Base-by-base conservation (phyloP, 2,888 invertebrate genomes). In the Watsonalla cultraria region DNA sequence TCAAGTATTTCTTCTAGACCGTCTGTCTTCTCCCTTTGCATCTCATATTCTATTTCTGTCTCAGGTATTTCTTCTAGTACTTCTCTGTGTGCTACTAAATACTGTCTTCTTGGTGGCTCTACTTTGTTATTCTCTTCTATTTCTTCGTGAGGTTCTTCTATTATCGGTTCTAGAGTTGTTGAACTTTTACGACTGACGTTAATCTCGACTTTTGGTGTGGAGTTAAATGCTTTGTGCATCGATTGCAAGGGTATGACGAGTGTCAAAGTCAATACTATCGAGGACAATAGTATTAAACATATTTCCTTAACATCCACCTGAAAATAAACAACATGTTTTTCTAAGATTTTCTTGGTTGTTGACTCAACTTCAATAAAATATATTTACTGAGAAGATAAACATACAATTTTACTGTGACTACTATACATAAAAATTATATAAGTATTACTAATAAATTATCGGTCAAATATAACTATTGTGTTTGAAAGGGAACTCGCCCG, bases 231-330 rank as follows among this genome's bases (percentile, higher is more conserved):
- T 74, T 86, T 88, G 37, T 84, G 83, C 7, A 90, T 54, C 5
- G 84, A 82, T 65, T 94, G 94, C 84, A 94, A 92, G 5, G 95
- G 95, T 63, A 93, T 90, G 66, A 95, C 93, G 55, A 95, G 92
- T 45, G 94, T 85, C 52, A 95, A 69, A 0, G 94, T 93, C 56
- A 94, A 64, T 47, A 93, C 58, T 11, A 86, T 74, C 0, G 94
- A 92, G 49, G 90, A 78, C 14, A 89, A 49, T 45, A 94, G 56
- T 55, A 94, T 92, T 33, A 79, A 68, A 9, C 77, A 69, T 55
- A 93, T 81, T 82, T 94, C 94, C 65, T 89, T 79, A 0, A 90
- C 62, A 65, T 93, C 92, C 8, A 94, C 68, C 94, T 94, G 82
- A 46, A 80, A 83, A 62, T 66, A 61, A 56, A 48, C 65, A 52